These are phyloP conservation scores for Parelbella ahira DNA, from an alignment of 2,888 invertebrate species.

Conservation along the genomic window DNA sequence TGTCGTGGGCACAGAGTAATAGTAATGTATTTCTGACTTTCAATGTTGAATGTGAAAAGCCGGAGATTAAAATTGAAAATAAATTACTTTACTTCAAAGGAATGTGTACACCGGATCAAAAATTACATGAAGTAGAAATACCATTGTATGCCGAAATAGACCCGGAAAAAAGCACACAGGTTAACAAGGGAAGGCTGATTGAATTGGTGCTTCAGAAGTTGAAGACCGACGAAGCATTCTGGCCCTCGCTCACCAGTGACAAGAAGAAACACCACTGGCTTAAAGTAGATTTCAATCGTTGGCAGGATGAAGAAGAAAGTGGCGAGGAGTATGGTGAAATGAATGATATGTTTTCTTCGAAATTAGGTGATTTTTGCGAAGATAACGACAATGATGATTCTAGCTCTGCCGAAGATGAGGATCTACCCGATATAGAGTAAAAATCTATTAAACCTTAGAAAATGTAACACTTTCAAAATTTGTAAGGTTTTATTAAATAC, in stretches of 20 bases:
- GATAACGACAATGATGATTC: slow-evolving; percentile 76
- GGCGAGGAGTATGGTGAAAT: slow-evolving; percentile 83
- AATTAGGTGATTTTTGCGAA: slow-evolving; percentile 52
- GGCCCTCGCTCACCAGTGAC: slow-evolving; percentile 92
- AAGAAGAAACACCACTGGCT: slow-evolving; percentile 96
- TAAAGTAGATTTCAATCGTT: slow-evolving; percentile 97
- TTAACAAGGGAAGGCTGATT: slow-evolving; percentile 85
- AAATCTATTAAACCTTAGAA: slow-evolving; percentile 18
- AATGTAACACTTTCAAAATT: slow-evolving; percentile 2
- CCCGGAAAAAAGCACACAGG: slow-evolving; percentile 86
- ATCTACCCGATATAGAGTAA: slow-evolving; percentile 85
- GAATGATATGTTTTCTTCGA: slow-evolving; percentile 60
- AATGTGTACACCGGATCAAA: slow-evolving; percentile 89
- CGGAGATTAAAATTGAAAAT: slow-evolving; percentile 86
- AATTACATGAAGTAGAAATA: slow-evolving; percentile 92
- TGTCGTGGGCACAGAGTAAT: slow-evolving; percentile 96
- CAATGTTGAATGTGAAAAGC: slow-evolving; percentile 92
- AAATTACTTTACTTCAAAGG: slow-evolving; percentile 89
- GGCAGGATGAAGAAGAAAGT: slow-evolving; percentile 97
- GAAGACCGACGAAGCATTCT: slow-evolving; percentile 85
- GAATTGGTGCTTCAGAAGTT: slow-evolving; percentile 86
- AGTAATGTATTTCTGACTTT: slow-evolving; percentile 90
- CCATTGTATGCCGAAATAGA: slow-evolving; percentile 91
- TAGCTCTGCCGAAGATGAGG: slow-evolving; percentile 88
- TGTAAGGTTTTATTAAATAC: no score